Conservation (phyloP, 2,888 invertebrate genomes). For the Rotaria macrura region DNA sequence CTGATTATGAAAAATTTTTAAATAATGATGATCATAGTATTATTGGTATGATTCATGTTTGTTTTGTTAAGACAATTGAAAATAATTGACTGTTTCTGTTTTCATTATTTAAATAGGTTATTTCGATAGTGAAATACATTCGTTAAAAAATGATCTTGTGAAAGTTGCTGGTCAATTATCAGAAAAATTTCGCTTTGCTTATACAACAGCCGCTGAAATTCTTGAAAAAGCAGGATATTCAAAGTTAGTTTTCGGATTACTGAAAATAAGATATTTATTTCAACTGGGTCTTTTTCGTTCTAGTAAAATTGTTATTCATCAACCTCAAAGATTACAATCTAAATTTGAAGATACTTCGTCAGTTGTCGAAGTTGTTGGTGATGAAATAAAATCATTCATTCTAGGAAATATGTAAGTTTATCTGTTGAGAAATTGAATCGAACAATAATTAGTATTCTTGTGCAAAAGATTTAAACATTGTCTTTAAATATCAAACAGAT, state of each 20-base stretch:
- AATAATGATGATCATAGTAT: conserved; percentile 66
- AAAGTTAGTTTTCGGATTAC: conserved; percentile 47
- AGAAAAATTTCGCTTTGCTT: conserved; percentile 78
- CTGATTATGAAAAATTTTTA: conserved; percentile 64
- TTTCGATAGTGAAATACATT: conserved; percentile 49
- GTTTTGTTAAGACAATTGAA: too few species aligned
- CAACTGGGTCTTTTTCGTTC: conserved; percentile 33
- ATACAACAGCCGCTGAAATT: conserved; percentile 61
- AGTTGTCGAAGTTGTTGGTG: conserved; percentile 56
- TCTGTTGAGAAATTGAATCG: too few species aligned
- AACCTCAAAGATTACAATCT: conserved; percentile 75
- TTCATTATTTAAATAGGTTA: conserved; percentile 46
- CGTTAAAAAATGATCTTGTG: conserved; percentile 68
- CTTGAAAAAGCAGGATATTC: conserved; percentile 56
- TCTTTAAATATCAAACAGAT: too few species aligned
- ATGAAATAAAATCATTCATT: conserved; percentile 69
- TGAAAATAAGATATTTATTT: conserved; percentile 55
- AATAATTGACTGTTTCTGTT: conserved; percentile 42
- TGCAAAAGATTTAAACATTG: too few species aligned
- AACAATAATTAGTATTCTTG: too few species aligned
- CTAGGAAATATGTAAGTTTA: conserved; percentile 68
- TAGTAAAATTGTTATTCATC: conserved; percentile 72
- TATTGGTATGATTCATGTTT: conserved; percentile 58
- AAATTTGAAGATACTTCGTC: conserved; percentile 74
- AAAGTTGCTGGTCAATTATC: conserved; percentile 78